phyloP scores from a whole-genome alignment of 1,140 invertebrate species.

The Drosophila kepulauana region DNA sequence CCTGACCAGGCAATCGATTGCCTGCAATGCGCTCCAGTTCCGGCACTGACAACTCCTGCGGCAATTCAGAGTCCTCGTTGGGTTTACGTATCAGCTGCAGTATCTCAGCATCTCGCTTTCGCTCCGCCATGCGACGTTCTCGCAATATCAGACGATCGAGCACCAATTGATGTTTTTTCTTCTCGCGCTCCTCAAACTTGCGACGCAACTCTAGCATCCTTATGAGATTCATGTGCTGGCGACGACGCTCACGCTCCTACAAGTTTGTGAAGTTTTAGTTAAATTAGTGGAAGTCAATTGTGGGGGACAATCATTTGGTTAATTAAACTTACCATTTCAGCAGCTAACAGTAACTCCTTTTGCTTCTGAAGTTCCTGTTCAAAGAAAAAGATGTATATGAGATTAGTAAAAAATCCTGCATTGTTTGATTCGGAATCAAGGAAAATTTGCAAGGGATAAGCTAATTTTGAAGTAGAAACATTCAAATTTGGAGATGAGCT shows the following conservation, averaged over 20 bases:
- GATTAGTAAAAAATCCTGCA: neutral
- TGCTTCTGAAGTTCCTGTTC: constrained; percentile 95
- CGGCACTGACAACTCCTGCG: constrained; percentile 91
- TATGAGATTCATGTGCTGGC: constrained; percentile 95
- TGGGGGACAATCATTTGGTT: neutral
- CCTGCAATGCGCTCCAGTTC: constrained; percentile 92
- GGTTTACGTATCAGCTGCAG: constrained; percentile 94
- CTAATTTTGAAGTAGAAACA: too few relatives aligned
- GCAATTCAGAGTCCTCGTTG: constrained; percentile 93
- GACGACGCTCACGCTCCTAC: constrained; percentile 94
- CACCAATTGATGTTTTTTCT: constrained; percentile 90
- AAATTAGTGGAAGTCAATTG: neutral
- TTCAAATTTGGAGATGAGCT: too few relatives aligned
- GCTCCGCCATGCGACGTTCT: constrained; percentile 93
- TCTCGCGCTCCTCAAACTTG: constrained; percentile 94
- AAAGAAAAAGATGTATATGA: neutral
- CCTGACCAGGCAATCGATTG: constrained; percentile 92
- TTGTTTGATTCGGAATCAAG: too few relatives aligned
- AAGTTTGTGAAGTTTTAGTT: neutral
- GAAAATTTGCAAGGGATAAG: too few relatives aligned
- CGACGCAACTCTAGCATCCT: constrained; percentile 94
- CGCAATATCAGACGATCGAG: constrained; percentile 79
- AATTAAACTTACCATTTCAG: constrained; percentile 90
- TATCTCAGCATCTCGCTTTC: constrained; percentile 93
- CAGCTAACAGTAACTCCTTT: constrained; percentile 93